phyloP scores from a whole-genome alignment of 1,140 invertebrate genomes.

The Epicauta chinensis region DNA sequence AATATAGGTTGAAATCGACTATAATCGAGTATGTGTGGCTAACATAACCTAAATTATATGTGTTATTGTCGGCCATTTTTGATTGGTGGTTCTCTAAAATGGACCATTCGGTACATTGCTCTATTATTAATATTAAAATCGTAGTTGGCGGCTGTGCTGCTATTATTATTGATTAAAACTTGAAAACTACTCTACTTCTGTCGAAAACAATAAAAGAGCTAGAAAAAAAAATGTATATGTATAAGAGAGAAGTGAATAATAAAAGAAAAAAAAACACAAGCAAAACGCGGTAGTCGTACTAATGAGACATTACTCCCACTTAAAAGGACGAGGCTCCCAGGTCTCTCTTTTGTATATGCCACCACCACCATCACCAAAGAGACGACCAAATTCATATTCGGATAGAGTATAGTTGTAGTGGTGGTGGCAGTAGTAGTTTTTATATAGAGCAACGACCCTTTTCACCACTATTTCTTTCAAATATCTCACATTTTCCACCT shows the following conservation, averaged over 20 bases:
- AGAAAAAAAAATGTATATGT: constrained; percentile 29
- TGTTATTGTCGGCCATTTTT: too few species aligned
- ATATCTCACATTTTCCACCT: neutral
- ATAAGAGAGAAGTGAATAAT: too few species aligned
- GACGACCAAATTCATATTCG: neutral
- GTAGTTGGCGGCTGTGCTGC: too few species aligned
- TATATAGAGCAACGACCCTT: neutral
- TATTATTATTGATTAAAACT: constrained; percentile 34
- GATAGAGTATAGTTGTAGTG: neutral
- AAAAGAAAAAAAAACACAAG: constrained; percentile 22
- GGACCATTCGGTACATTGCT: too few species aligned
- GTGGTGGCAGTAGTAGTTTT: neutral
- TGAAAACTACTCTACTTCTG: neutral
- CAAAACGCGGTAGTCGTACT: constrained; percentile 20
- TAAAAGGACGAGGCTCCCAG: constrained; percentile 12
- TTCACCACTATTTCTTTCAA: neutral
- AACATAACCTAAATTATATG: too few species aligned
- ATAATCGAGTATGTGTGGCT: too few species aligned
- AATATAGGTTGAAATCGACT: too few species aligned
- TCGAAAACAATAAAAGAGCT: constrained; percentile 13
- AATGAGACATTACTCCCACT: constrained; percentile 38
- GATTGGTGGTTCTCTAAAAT: too few species aligned
- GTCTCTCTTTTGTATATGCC: neutral
- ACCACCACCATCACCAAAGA: too few species aligned
- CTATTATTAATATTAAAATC: too few species aligned